Evolutionary conservation across 2,888 invertebrate species (phyloP), one percentile per base, ranked within the genome.

Genomic region (Lycia hirtaria): DNA sequence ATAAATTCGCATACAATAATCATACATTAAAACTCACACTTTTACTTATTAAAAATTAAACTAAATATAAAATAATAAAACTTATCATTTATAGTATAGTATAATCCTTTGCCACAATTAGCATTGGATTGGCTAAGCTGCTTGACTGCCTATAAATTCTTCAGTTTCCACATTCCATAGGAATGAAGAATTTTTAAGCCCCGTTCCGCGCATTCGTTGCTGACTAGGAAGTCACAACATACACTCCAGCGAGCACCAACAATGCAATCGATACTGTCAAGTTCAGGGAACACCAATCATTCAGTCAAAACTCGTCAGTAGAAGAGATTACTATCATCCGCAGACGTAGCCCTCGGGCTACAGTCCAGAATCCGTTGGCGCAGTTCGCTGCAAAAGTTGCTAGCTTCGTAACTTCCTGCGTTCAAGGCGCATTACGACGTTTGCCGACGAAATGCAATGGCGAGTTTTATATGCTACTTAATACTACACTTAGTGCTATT

Each of bases 401-500:
- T 65, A 69, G 78, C 73, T 73, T 82, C 81, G 73, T 80, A 81
- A 82, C 77, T 83, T 85, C 81, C 85, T 87, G 84, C 85, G 71
- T 69, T 72, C 65, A 69, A 72, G 69, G 67, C 72, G 67, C 70
- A 67, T 68, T 62, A 72, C 69, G 71, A 69, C 74, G 61, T 67
- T 67, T 68, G 67, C 66, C 64, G 65, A 67, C 64, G 65, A 71
- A 71, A 72, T 71, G 70, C 69, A 67, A 73, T 69, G 70, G 71
- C 72, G 68, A 72, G 68, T 62, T 72, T 55, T 52, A 68, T 6
- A 61, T 69, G n/a, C 66, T 78, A 79, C 76, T 82, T 84, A 85
- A 69, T 53, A 72, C 78, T 83, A 87, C 68, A 71, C 73, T 81
- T 80, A 81, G 71, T 58, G 73, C 74, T 83, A 84, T 49, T 73